These are phyloP conservation scores for Hyppa rectilinea DNA, from an alignment of 2,888 invertebrate species.

Conservation along the genomic window DNA sequence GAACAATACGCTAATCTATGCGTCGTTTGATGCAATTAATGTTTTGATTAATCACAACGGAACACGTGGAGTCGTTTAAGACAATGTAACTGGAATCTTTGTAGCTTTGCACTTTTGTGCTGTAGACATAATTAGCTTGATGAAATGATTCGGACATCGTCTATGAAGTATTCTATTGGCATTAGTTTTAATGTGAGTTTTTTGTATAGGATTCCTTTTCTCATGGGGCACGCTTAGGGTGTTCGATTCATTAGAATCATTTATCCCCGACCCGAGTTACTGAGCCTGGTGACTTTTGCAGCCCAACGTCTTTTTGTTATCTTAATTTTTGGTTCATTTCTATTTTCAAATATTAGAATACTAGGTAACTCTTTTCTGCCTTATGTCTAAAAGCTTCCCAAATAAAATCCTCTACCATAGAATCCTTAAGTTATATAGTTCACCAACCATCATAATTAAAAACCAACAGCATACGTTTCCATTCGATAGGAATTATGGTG, in stretches of 20 bases:
- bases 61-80: constrained; percentile 46
- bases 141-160: background rate
- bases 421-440: background rate
- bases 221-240: background rate
- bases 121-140: constrained; percentile 1
- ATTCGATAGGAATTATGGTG: background rate
- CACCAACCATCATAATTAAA: background rate
- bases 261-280: background rate
- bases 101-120: constrained; percentile 9
- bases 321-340: background rate
- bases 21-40: constrained; percentile 34
- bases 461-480: background rate
- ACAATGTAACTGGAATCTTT: constrained; percentile 43
- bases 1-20: constrained; percentile 25
- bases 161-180: background rate
- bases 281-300: background rate
- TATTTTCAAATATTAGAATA: too few relatives aligned
- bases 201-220: background rate
- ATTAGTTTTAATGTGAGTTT: background rate
- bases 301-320: background rate
- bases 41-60: constrained; percentile 36
- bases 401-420: background rate
- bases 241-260: background rate
- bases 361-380: too few relatives aligned
- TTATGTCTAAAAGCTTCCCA: too few relatives aligned